Base-by-base conservation (phyloP, 2,113 vertebrate genomes). In the Lepus europaeus region DNA sequence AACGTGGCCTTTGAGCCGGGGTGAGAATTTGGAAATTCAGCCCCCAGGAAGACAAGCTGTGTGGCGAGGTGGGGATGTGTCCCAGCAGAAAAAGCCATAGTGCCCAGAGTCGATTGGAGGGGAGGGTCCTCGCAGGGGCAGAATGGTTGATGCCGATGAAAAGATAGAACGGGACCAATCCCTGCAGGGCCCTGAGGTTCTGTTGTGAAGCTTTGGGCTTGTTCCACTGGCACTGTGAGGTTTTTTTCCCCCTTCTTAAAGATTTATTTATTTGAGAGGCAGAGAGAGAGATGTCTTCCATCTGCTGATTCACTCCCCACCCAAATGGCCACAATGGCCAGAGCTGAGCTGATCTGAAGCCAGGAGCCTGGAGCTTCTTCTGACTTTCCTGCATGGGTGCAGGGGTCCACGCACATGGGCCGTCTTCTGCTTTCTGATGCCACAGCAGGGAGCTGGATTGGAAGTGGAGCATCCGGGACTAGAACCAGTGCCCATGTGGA, bases 21-120 rank as follows among this genome's bases (percentile, higher is more conserved):
- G 73, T 91, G 33, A 85, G 68, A 19, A 79, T 93, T 88, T 96
- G 83, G 87, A 88, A 81, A 91, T 64, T 39, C 23, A 64, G 45
- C 49, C 2, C 5, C 31, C 14, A 74, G 76, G 31, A 90, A 63
- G 51, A 69, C 25, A 86, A 77, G 25, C 29, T 76, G 31, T 22
- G 79, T 56, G 86, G 56, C 1, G 1, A 45, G 45, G 6, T 45
- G 9, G 22, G 10, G 9, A 17, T 86, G 11, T 53, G 36, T 90
- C 29, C n/a, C 49, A 74, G 3, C 12, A 63, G 83, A 51, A 74
- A 77, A 49, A 5, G 36, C 14, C 56, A 20, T 19, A 59, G 29
- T 16, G 8, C 77, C 23, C 66, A 27, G 68, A 33, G 68, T 53
- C 56, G 83, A 59, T 39, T 59, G 53, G 45, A 22, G 45, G 9